Conservation (phyloP, 2,797 vertebrate genomes). For the Galaxias olidus region DNA sequence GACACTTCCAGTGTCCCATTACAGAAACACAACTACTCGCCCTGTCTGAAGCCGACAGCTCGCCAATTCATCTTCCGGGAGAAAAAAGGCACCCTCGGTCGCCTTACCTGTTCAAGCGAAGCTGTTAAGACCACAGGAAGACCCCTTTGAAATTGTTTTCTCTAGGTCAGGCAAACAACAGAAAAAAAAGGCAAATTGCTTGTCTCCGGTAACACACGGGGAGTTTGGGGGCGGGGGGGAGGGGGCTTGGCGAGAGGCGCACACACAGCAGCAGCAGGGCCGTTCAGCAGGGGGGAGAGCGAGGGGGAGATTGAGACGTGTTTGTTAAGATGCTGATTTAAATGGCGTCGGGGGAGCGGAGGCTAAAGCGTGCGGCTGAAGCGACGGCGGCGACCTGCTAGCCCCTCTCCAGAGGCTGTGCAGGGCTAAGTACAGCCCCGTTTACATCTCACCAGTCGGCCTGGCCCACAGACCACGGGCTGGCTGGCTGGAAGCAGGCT, state of each 20-base stretch:
- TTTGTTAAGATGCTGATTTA: slow-evolving; percentile 76
- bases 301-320: slow-evolving; percentile 67
- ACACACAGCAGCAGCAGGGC: background rate
- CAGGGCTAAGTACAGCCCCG: slow-evolving; percentile 49
- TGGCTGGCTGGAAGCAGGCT: too few species aligned
- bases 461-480: too few species aligned
- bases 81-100: slow-evolving; percentile 57
- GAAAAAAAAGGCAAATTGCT: slow-evolving; percentile 80
- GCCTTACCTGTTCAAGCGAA: slow-evolving; percentile 76
- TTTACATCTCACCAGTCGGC: slow-evolving; percentile 34
- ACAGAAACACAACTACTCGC: slow-evolving; percentile 89
- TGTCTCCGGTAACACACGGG: slow-evolving; percentile 75
- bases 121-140: slow-evolving; percentile 78
- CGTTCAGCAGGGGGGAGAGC: slow-evolving; percentile 11
- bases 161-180: slow-evolving; percentile 84
- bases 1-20: slow-evolving; percentile 94
- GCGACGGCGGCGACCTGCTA: slow-evolving; percentile 41
- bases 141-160: slow-evolving; percentile 85
- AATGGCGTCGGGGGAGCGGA: slow-evolving; percentile 50
- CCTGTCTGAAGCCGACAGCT: slow-evolving; percentile 90
- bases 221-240: slow-evolving; percentile 31
- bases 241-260: slow-evolving; percentile 47
- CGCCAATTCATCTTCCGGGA: slow-evolving; percentile 87
- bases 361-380: slow-evolving; percentile 23
- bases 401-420: slow-evolving; percentile 40